These are phyloP conservation scores for Lasioglossum morio DNA, from an alignment of 2,888 invertebrate species.

Conservation along the genomic window DNA sequence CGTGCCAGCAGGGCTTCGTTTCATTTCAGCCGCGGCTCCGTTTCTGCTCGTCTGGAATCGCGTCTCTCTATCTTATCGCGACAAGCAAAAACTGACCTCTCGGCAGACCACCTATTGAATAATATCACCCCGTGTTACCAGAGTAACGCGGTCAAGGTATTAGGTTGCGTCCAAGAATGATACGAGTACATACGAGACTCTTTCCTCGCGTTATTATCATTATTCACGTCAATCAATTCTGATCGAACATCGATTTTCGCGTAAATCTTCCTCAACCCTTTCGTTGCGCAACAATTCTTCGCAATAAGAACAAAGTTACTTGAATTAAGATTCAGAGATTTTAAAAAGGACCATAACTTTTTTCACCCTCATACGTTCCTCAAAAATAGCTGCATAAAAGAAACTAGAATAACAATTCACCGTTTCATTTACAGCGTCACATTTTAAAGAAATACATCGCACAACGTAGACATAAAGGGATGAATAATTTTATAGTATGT, in stretches of 20 bases:
- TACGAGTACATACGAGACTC: neutral
- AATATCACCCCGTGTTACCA: slow-evolving; percentile 20
- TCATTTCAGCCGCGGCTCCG: neutral
- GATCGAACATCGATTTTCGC: neutral
- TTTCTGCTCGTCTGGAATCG: neutral
- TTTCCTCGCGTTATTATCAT: neutral
- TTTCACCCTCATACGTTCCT: too few relatives aligned
- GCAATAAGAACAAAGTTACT: too few relatives aligned
- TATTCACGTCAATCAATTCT: neutral
- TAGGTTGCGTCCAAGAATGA: neutral
- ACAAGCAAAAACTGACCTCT: slow-evolving; percentile 26
- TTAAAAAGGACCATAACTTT: too few relatives aligned
- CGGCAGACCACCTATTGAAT: slow-evolving; percentile 26
- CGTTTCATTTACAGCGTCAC: too few relatives aligned
- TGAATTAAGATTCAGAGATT: too few relatives aligned
- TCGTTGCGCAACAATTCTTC: rapidly evolving
- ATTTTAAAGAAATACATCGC: too few relatives aligned
- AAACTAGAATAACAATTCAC: too few relatives aligned
- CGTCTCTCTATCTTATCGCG: slow-evolving; percentile 27
- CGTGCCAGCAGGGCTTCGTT: neutral
- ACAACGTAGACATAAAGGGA: too few relatives aligned
- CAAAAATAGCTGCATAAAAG: too few relatives aligned
- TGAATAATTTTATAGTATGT: too few relatives aligned
- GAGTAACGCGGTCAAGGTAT: slow-evolving; percentile 45
- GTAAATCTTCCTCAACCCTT: neutral